phyloP scores from a whole-genome alignment of 1,140 invertebrate genomes.

The Onthophagus taurus region DNA sequence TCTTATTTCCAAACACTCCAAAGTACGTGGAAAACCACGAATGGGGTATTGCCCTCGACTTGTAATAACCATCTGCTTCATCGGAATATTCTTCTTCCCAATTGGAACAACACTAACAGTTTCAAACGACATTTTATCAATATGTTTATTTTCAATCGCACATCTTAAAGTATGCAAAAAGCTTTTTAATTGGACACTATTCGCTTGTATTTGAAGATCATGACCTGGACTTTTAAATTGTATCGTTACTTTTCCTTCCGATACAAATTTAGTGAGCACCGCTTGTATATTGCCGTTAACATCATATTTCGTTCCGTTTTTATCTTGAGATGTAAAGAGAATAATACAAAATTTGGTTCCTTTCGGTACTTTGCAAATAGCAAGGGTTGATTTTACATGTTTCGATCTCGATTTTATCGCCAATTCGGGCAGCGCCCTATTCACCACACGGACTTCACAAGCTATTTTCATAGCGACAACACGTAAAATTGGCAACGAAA shows the following conservation, averaged over 20 bases:
- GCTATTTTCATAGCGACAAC: constrained; percentile 65
- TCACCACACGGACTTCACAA: constrained; percentile 53
- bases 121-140: constrained; percentile 34
- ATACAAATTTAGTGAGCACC: constrained; percentile 57
- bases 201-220: constrained; percentile 58
- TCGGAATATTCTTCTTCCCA: constrained; percentile 35
- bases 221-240: constrained; percentile 57
- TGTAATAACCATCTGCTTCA: constrained; percentile 50
- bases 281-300: constrained; percentile 52
- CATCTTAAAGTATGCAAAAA: constrained; percentile 56
- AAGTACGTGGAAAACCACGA: constrained; percentile 56
- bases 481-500: no score
- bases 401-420: constrained; percentile 38
- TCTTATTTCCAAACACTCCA: constrained; percentile 47
- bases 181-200: constrained; percentile 54
- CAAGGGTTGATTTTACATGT: constrained; percentile 51
- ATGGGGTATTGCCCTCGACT: constrained; percentile 54
- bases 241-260: constrained; percentile 65
- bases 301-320: constrained; percentile 57
- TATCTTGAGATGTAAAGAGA: constrained; percentile 54
- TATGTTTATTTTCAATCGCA: constrained; percentile 50
- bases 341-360: constrained; percentile 50
- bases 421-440: constrained; percentile 42
- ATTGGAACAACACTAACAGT: constrained; percentile 36
- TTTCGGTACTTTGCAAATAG: constrained; percentile 52